Percentiles rank a stretch among this genome's conserved stretches.
Conservation (phyloP, 2,797 vertebrate species). For the Phoxinus dragarum region DNA sequence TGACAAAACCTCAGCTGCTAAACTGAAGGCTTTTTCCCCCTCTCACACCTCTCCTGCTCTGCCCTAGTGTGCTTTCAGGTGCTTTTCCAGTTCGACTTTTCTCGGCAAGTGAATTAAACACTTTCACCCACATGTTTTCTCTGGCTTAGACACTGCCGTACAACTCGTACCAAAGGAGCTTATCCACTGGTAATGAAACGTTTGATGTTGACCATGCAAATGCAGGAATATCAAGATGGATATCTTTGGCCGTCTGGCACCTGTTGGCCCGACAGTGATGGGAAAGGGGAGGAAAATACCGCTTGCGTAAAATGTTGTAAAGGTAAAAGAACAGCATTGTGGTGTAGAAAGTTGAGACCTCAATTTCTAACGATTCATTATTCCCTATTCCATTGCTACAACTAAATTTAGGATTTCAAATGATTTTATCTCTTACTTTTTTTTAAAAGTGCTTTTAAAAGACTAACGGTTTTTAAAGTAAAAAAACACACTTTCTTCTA, state of each 20-base stretch:
- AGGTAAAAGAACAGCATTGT: background rate
- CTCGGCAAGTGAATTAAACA: background rate
- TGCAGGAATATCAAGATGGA: conserved; percentile 61
- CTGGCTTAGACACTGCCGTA: background rate
- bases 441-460: too few species aligned
- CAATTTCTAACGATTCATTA: background rate
- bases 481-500: background rate
- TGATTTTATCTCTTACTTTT: background rate
- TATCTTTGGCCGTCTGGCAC: conserved; percentile 63
- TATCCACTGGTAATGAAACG: conserved; percentile 27
- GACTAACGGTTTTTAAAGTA: too few species aligned
- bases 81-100: conserved; percentile 21
- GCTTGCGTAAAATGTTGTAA: conserved; percentile 20
- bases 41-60: background rate
- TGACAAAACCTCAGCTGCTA: background rate
- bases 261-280: conserved; percentile 56
- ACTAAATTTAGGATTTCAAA: background rate
- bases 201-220: conserved; percentile 69
- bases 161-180: conserved; percentile 7
- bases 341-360: background rate
- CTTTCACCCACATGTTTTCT: conserved; percentile 40
- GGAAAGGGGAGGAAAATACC: conserved; percentile 6
- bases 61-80: conserved; percentile 16
- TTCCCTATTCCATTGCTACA: background rate
- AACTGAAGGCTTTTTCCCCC: background rate